Evolutionary conservation across 2,797 vertebrate species (phyloP).

Genomic region (Megalops cyprinoides): DNA sequence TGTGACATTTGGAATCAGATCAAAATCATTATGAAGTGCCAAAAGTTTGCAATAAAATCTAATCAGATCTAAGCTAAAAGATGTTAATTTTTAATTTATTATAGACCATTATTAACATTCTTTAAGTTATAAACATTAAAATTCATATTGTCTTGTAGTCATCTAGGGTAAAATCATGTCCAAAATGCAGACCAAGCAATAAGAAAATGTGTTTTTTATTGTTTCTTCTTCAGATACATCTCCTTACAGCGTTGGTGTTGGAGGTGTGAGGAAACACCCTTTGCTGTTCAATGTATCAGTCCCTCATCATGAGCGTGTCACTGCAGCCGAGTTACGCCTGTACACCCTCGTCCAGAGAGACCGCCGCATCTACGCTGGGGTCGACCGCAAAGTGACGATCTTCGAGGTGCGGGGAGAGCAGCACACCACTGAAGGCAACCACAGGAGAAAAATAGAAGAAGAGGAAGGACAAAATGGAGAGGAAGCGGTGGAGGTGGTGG

Average conservation of each 20-base stretch:
- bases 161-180: too few relatives aligned
- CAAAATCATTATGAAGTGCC: too few relatives aligned
- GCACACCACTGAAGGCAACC: conserved; percentile 44
- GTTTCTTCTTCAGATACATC: conserved; percentile 76
- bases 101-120: too few relatives aligned
- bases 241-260: conserved; percentile 69
- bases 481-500: conserved; percentile 56
- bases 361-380: conserved; percentile 81
- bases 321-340: conserved; percentile 88
- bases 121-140: too few relatives aligned
- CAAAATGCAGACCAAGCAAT: not conserved
- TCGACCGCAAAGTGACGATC: conserved; percentile 89
- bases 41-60: too few relatives aligned
- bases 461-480: conserved; percentile 40
- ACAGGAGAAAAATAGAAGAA: conserved; percentile 32
- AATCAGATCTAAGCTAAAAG: too few relatives aligned
- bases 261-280: conserved; percentile 83
- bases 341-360: conserved; percentile 90
- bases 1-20: too few relatives aligned
- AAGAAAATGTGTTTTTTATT: conserved; percentile 31
- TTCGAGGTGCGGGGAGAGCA: conserved; percentile 77
- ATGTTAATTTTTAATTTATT: too few relatives aligned
- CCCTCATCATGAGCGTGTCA: conserved; percentile 89
- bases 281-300: conserved; percentile 94
- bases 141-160: too few relatives aligned